These are phyloP conservation scores for Elachura formosa DNA, from an alignment of 2,113 vertebrate species.

Conservation along the genomic window DNA sequence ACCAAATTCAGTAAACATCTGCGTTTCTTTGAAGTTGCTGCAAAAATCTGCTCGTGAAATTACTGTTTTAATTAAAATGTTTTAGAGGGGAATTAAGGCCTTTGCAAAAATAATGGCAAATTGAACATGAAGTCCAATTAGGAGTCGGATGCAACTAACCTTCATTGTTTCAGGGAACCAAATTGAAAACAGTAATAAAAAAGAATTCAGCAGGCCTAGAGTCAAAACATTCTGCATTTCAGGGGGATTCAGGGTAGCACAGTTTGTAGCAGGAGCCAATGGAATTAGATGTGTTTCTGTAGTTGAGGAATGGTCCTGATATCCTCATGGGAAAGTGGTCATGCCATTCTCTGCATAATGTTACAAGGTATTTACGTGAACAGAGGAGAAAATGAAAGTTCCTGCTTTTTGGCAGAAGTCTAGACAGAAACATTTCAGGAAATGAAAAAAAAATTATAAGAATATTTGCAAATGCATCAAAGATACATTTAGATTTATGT, in stretches of 20 bases:
- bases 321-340: background rate
- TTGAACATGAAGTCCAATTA: background rate
- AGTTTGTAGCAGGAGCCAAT: accelerated
- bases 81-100: constrained; percentile 29
- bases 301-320: background rate
- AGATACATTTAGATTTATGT: constrained; percentile 50
- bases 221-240: background rate
- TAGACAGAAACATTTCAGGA: background rate
- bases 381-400: background rate
- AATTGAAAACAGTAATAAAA: background rate
- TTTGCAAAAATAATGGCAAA: constrained; percentile 28
- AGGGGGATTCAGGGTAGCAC: background rate
- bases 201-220: background rate
- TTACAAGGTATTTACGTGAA: background rate
- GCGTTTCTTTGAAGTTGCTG: constrained; percentile 15
- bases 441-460: background rate
- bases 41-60: background rate
- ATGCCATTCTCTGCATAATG: background rate
- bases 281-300: background rate
- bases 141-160: background rate
- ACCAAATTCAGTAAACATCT: constrained; percentile 34
- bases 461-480: constrained; percentile 46
- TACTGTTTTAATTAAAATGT: constrained; percentile 38
- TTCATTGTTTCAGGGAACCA: background rate
- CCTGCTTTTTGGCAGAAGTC: background rate